A percentile compares a stretch with the other conserved stretches of the same genome.
These are phyloP conservation scores for Protobothrops flavoviridis DNA, from an alignment of 2,113 vertebrate genomes.

Conservation along the genomic window DNA sequence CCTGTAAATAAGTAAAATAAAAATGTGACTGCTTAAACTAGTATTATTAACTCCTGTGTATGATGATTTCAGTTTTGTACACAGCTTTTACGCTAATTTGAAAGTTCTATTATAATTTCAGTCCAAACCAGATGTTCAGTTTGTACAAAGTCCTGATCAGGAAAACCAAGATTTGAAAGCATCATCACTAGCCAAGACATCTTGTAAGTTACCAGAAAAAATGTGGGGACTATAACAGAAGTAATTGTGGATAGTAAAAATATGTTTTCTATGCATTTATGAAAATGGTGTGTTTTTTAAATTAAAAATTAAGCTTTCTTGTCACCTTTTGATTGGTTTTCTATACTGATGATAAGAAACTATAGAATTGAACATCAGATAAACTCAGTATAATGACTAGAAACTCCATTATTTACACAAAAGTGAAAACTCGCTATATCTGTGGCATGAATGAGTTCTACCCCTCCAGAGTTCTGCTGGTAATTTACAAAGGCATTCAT, in stretches of 20 bases:
- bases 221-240: slow-evolving; percentile 31
- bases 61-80: background rate
- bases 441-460: background rate
- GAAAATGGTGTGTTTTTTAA: background rate
- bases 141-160: slow-evolving; percentile 79
- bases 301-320: background rate
- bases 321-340: background rate
- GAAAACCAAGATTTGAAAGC: slow-evolving; percentile 73
- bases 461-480: background rate
- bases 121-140: slow-evolving; percentile 88
- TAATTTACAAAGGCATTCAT: background rate
- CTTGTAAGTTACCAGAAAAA: slow-evolving; percentile 74
- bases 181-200: slow-evolving; percentile 69
- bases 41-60: background rate
- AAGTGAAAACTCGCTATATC: background rate
- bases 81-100: background rate
- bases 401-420: background rate
- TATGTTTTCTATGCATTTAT: background rate
- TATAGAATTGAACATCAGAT: background rate
- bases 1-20: background rate
- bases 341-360: background rate
- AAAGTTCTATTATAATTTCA: slow-evolving; percentile 66
- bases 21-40: background rate
- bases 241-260: background rate
- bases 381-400: background rate